Base-by-base conservation (phyloP, 2,113 vertebrate genomes). In the Salvelinus fontinalis region DNA sequence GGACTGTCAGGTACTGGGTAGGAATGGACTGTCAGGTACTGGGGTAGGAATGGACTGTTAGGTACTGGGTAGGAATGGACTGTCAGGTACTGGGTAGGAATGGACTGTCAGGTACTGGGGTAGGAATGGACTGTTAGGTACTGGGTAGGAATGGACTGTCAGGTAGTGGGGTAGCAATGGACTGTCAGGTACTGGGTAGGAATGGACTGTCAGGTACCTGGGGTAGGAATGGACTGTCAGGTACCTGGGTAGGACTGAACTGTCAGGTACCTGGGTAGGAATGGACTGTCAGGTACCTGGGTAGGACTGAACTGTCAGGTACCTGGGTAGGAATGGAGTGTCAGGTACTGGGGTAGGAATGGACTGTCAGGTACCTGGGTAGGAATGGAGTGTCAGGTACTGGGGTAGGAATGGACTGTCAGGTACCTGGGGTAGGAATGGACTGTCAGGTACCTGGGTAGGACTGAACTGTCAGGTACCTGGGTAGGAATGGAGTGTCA, bases 131-230 rank as follows among this genome's bases (percentile, higher is more conserved):
- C 29, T 31, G 29, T 82, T 78, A 83, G 87, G 84, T 84, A 0
- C 29, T 29, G 29, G 29, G 29, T 20, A 6, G 57, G 57, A 11
- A n/a, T 18, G 59, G 18, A 62, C 59, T 62, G 59, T 29, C 4
- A 29, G 29, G 29, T 29, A 3, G 71, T 78, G 81, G 74, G 20
- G 57, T 20, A 7, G 57, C n/a, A n/a, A 60, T 20, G 59, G 20
- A 62, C 59, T 62, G n/a, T 31, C 4, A 31, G 29, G 29, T 31
- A 4, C 29, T 31, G 29, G 29, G 4, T 27, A 84, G 81, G 84
- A 79, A 86, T 34, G 31, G 74, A 34, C 82, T 79, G 80, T 60
- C 70, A 82, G 75, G 72, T 70, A 74, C 39, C 51, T 72, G 72
- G 70, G 80, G 12, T 34, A 34, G 31, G 31, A 34, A 7, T 34